Base-by-base conservation (phyloP, 53 echinoderm and acorn worm species). In the Hippasteria phrygiana region DNA sequence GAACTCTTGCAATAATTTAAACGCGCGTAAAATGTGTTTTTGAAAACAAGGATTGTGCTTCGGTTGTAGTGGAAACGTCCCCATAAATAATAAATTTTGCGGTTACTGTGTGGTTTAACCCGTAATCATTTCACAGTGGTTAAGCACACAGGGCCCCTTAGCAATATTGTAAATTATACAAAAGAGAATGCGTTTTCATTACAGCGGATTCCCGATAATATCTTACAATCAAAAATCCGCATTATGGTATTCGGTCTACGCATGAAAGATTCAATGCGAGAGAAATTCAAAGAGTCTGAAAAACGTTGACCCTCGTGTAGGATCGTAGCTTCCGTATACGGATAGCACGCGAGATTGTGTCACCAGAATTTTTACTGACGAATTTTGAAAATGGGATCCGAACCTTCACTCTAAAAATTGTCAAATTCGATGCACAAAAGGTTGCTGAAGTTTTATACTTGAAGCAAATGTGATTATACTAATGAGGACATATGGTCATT, bases 111-210 rank as follows among this genome's bases (percentile, higher is more conserved):
- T 75, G 75, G 75, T 41, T 31, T 22, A 12, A 81, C 64, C 45
- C 41, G 6, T 41, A 45, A 66, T 65, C 43, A 65, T 45, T 81
- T 62, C 72, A 40, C 72, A 42, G 55, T 35, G 71, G 38, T 51
- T 37, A 54, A 34, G n/a, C 35, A 43, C 46, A 65, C 9, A 35
- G 36, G 11, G 34, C 71, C 71, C 85, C 53, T 70, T 9, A 85
- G 85, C 70, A 45, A 32, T 71, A 70, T 48, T 85, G 85, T 85
- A 85, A 70, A 85, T 71, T 48, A 85, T 85, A 85, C 69, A 83
- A 70, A 36, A 46, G 14, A 35, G 62, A 79, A 18, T 37, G 35
- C 10, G 38, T 48, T 51, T 71, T 85, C 47, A 85, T 85, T 71
- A 85, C 70, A 65, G 29, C 31, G 8, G 37, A n/a, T 37, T 28